Percentiles rank a stretch among this genome's conserved stretches.
Conservation (phyloP, 2,888 invertebrate species). For the Ecliptopera silaceata region DNA sequence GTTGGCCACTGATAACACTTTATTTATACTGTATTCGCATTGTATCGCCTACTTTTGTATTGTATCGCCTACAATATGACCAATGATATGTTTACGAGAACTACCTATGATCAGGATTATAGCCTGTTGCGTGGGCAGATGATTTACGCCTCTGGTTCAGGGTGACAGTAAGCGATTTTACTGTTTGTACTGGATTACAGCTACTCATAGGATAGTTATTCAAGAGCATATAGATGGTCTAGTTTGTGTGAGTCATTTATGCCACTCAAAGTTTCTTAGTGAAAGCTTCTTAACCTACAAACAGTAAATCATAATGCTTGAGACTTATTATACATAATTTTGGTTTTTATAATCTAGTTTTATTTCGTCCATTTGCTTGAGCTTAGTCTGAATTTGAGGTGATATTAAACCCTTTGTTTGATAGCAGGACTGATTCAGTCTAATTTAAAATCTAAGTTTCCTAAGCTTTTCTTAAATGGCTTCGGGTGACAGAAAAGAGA, state of each 20-base stretch:
- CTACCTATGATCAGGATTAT: conserved; percentile 35
- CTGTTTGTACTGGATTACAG: conserved; percentile 32
- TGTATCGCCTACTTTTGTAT: conserved; percentile 43
- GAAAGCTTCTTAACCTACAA: too few species aligned
- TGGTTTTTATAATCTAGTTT: too few species aligned
- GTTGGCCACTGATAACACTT: conserved; percentile 45
- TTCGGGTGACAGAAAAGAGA: conserved; percentile 44
- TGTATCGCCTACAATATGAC: conserved; percentile 30
- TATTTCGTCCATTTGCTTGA: neutral
- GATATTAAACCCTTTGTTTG: neutral
- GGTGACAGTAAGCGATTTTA: conserved; percentile 43
- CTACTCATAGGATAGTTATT: neutral
- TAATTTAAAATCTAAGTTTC: conserved; percentile 30
- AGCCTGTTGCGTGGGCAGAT: conserved; percentile 65
- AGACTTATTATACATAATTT: too few species aligned
- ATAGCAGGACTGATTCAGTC: neutral
- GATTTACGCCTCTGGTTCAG: conserved; percentile 60
- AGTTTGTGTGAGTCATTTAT: neutral
- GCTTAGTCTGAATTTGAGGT: neutral
- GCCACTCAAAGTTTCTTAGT: neutral
- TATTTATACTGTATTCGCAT: conserved; percentile 61
- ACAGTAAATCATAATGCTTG: too few species aligned
- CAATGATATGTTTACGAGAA: conserved; percentile 54
- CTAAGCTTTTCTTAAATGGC: conserved; percentile 34
- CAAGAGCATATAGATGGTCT: neutral